Evolutionary conservation across 2,888 invertebrate species (phyloP), one percentile per base, ranked within the genome.

Genomic region (Xestobium rufovillosum): DNA sequence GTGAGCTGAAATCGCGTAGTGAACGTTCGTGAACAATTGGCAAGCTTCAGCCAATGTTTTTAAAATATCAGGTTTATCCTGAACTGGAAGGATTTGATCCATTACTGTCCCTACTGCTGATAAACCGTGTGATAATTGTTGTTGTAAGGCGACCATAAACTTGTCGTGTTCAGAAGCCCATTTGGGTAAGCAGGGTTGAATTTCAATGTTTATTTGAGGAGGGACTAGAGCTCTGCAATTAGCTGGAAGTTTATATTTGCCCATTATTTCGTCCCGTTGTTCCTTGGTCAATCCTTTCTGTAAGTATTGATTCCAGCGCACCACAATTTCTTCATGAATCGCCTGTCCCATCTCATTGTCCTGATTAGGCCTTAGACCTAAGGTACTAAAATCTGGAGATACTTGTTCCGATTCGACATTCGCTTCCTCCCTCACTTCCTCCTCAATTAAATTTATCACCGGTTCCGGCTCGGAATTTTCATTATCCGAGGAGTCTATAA

Each of bases 91-190:
- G n/a, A n/a, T n/a, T n/a, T n/a, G n/a, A n/a, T 32, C 32, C n/a
- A 32, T 23, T 3, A 32, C 32, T 12, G n/a, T 19, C 19, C 32
- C 32, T 6, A 37, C 15, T 4, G 31, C 37, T 10, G 37, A 14
- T 3, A 37, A 19, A 16, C 37, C 37, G 19, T 37, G 37, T 12
- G 32, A 31, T 32, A 37, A 14, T 13, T 37, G 37, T 19, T 31
- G 36, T 26, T 37, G 31, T 23, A 32, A 19, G 2, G 31, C 19
- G 12, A 19, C 26, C 26, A 37, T 25, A 25, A 37, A 32, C 4
- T 16, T 13, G 16, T 37, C 37, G 25, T 37, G 37, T 37, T 37
- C 32, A 25, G 3, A 4, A 14, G 26, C 32, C 14, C 16, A 26
- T 16, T 37, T 33, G 15, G 17, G 11, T 2, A 37, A 10, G 26